Evolutionary conservation across 2,797 vertebrate species (phyloP).

Genomic region (Psittacula derbiana): DNA sequence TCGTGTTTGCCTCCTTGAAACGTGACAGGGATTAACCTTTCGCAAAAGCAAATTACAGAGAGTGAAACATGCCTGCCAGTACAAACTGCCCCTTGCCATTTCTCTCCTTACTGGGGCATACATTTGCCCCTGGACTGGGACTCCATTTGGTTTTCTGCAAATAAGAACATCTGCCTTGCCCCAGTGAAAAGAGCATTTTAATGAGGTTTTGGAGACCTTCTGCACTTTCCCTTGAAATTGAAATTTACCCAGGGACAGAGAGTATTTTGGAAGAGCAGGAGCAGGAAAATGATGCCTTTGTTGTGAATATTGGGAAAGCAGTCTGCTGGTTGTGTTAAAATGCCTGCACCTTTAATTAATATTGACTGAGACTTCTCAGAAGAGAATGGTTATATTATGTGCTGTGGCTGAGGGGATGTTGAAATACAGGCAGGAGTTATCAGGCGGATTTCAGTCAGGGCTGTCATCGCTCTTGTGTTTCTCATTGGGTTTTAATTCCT

Average conservation of each 20-base stretch:
- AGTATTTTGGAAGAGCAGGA: neutral
- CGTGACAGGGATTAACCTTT: neutral
- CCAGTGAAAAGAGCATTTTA: neutral
- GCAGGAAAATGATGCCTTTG: constrained; percentile 17
- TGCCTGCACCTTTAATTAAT: constrained; percentile 20
- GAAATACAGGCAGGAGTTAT: constrained; percentile 56
- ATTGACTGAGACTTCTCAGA: constrained; percentile 8
- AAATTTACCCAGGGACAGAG: neutral
- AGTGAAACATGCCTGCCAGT: neutral
- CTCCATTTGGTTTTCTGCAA: neutral
- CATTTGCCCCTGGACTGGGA: neutral
- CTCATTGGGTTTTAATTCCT: neutral
- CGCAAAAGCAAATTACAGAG: neutral
- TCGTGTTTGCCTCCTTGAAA: neutral
- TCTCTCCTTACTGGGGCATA: neutral
- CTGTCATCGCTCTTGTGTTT: neutral
- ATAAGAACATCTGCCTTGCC: neutral
- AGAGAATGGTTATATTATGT: constrained; percentile 24
- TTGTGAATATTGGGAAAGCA: neutral
- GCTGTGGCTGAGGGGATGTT: neutral
- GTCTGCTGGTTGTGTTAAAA: neutral
- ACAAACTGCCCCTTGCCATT: neutral
- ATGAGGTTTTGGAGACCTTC: neutral
- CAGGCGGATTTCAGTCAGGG: constrained; percentile 16
- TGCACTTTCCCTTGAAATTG: neutral